Evolutionary conservation across 2,888 invertebrate species (phyloP).

Genomic region (Drosophila neonasuta): DNA sequence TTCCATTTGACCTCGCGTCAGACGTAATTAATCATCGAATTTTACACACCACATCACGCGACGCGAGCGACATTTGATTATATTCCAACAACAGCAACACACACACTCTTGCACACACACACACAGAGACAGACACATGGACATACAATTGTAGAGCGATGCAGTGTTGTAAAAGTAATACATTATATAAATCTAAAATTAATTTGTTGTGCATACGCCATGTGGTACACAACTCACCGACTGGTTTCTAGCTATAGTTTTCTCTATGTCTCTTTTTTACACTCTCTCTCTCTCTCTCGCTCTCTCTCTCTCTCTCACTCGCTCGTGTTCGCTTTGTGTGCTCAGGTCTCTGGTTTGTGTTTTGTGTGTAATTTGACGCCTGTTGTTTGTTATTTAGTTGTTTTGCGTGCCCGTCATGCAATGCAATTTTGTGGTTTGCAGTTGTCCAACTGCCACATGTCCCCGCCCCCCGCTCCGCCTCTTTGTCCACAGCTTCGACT

Average conservation of each 20-base stretch:
- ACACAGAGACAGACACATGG: constrained; percentile 2
- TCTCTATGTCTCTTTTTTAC: not conserved
- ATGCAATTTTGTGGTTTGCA: constrained; percentile 74
- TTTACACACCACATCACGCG: constrained; percentile 48
- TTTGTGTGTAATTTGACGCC: constrained; percentile 76
- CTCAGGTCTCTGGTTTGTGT: constrained; percentile 36
- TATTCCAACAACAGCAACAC: constrained; percentile 34
- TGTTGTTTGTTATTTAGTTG: constrained; percentile 77
- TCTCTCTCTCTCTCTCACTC: not conserved
- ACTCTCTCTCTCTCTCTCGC: not conserved
- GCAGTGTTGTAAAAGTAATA: constrained; percentile 16
- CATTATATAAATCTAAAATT: constrained; percentile 71
- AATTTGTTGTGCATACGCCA: constrained; percentile 68
- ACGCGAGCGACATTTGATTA: constrained; percentile 69
- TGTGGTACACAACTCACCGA: constrained; percentile 31
- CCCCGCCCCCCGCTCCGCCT: not conserved
- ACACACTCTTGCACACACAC: constrained; percentile 2
- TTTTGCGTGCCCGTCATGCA: constrained; percentile 70
- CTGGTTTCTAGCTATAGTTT: not conserved
- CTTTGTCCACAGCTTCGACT: constrained; percentile 3
- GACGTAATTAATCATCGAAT: constrained; percentile 73
- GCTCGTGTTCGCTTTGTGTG: constrained; percentile 7
- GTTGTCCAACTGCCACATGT: constrained; percentile 33
- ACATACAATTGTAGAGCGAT: constrained; percentile 21
- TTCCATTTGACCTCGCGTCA: constrained; percentile 21